Percentiles rank a stretch among this genome's conserved stretches.
These are phyloP conservation scores for Proales similis DNA, from an alignment of 1,140 invertebrate genomes.

Conservation along the genomic window DNA sequence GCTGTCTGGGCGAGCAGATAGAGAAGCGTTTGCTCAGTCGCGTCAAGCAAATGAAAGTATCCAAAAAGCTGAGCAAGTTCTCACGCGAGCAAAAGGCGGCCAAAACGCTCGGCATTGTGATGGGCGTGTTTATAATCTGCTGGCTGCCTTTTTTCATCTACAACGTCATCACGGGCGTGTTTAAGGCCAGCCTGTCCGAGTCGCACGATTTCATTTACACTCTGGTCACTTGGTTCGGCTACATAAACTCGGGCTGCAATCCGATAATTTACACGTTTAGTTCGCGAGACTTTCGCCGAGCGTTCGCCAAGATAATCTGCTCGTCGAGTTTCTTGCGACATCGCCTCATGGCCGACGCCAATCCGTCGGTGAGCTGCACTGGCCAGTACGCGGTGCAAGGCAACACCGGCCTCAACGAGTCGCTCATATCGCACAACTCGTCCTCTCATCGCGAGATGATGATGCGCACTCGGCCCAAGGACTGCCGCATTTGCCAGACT, in stretches of 20 bases:
- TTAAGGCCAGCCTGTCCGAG: conserved; percentile 39
- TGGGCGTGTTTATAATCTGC: conserved; percentile 51
- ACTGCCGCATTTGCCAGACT: too few relatives aligned
- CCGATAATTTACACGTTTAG: conserved; percentile 93
- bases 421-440: too few relatives aligned
- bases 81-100: conserved; percentile 58
- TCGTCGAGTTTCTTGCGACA: conserved; percentile 34
- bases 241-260: conserved; percentile 58
- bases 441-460: too few relatives aligned
- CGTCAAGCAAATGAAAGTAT: conserved; percentile 10
- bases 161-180: conserved; percentile 47
- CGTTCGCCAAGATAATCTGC: conserved; percentile 48
- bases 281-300: conserved; percentile 84
- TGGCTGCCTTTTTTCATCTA: conserved; percentile 53
- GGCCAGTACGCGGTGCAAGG: too few relatives aligned
- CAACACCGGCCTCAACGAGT: too few relatives aligned
- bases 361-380: too few relatives aligned
- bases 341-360: too few relatives aligned
- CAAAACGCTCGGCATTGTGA: conserved; percentile 55
- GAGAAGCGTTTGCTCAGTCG: too few relatives aligned
- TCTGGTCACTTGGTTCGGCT: conserved; percentile 37
- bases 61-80: conserved; percentile 57
- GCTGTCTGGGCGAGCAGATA: too few relatives aligned
- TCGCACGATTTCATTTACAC: conserved; percentile 13
- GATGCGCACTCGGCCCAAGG: too few relatives aligned